These are phyloP conservation scores for Perdita meconis DNA, from an alignment of 2,888 invertebrate species.

Conservation along the genomic window DNA sequence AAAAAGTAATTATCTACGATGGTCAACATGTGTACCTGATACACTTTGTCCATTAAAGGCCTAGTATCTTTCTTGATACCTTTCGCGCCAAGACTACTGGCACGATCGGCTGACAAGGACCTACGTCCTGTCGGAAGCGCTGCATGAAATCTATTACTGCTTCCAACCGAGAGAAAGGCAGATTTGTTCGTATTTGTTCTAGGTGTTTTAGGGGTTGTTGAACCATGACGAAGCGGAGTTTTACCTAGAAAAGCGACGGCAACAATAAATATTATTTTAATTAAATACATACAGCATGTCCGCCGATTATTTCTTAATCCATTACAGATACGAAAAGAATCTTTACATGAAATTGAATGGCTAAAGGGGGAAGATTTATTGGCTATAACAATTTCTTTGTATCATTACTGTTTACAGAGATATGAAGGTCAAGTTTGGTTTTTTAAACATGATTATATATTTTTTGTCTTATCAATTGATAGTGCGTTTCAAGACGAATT, in stretches of 20 bases:
- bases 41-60: conserved; percentile 77
- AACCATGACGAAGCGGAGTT: conserved; percentile 51
- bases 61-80: conserved; percentile 77
- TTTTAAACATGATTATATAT: too few species aligned
- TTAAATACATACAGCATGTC: background rate
- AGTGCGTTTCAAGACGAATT: too few species aligned
- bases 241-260: conserved; percentile 43
- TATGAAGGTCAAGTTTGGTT: too few species aligned
- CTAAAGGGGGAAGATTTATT: too few species aligned
- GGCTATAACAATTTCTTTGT: too few species aligned
- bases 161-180: conserved; percentile 33
- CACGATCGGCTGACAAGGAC: conserved; percentile 78
- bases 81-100: conserved; percentile 69
- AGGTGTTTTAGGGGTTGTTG: conserved; percentile 66
- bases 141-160: conserved; percentile 27
- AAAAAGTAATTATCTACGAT: conserved; percentile 78
- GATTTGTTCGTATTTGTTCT: conserved; percentile 20
- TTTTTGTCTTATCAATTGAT: too few species aligned
- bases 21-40: conserved; percentile 76
- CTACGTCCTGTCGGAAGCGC: conserved; percentile 62
- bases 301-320: too few species aligned
- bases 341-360: too few species aligned
- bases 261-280: background rate
- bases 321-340: too few species aligned
- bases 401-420: too few species aligned